Percentiles rank a stretch among this genome's conserved stretches.
Conservation (phyloP, 2,888 invertebrate genomes). For the Hirudinaria manillensis region DNA sequence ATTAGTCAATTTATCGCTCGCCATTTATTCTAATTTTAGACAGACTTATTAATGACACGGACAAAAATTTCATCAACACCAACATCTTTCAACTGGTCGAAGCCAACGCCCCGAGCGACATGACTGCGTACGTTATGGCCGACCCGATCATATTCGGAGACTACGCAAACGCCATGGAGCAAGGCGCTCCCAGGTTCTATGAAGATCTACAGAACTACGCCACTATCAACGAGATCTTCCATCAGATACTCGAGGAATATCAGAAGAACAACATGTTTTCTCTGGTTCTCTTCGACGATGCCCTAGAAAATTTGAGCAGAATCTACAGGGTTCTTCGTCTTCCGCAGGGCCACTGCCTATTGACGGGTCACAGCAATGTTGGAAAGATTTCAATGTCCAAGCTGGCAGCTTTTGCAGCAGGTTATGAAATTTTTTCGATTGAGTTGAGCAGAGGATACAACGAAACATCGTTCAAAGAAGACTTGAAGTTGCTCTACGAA, state of each 20-base stretch:
- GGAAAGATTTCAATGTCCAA: constrained; percentile 76
- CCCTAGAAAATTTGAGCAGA: constrained; percentile 79
- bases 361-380: constrained; percentile 73
- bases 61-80: constrained; percentile 49
- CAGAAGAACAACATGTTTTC: constrained; percentile 68
- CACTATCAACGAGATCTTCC: not conserved
- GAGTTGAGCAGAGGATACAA: constrained; percentile 73
- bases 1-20: no score
- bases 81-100: constrained; percentile 53
- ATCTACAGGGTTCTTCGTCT: constrained; percentile 77
- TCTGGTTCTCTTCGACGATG: constrained; percentile 83
- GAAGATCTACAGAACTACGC: constrained; percentile 76
- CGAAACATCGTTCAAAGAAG: constrained; percentile 75
- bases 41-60: constrained; percentile 66
- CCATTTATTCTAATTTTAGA: no score
- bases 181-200: constrained; percentile 72
- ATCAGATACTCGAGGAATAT: constrained; percentile 74
- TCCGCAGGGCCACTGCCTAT: constrained; percentile 60
- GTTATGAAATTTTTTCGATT: constrained; percentile 73
- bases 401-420: constrained; percentile 77
- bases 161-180: constrained; percentile 76
- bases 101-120: constrained; percentile 45
- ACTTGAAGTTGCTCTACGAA: constrained; percentile 72
- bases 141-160: constrained; percentile 83
- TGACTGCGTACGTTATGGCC: constrained; percentile 58